These are phyloP conservation scores for Cephus spinipes DNA, from an alignment of 2,888 invertebrate species.

Conservation along the genomic window DNA sequence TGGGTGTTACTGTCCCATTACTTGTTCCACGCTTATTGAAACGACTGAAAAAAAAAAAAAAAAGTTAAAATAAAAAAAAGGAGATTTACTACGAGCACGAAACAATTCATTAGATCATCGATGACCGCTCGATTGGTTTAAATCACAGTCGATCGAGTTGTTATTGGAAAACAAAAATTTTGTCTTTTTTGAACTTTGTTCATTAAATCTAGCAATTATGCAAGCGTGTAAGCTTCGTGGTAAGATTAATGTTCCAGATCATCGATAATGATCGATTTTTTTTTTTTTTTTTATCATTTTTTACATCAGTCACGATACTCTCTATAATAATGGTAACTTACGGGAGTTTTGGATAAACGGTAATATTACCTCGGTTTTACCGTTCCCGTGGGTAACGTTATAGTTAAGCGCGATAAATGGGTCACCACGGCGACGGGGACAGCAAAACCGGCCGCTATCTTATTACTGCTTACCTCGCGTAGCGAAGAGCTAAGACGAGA, in stretches of 20 bases:
- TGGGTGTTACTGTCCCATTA: neutral
- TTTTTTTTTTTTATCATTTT: no score
- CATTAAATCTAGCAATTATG: no score
- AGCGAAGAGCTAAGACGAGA: constrained; percentile 18
- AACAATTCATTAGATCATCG: no score
- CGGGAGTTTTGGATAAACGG: neutral
- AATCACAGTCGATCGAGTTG: no score
- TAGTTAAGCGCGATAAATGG: constrained; percentile 54
- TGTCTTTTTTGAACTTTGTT: no score
- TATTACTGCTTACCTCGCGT: constrained; percentile 52
- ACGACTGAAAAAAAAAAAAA: neutral
- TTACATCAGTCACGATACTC: no score
- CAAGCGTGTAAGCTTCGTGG: no score
- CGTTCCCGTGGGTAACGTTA: constrained; percentile 46
- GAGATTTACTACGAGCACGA: neutral
- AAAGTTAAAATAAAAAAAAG: neutral
- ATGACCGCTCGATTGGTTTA: no score
- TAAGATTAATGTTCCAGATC: no score
- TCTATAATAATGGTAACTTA: no score
- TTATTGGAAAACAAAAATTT: no score
- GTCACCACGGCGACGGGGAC: constrained; percentile 42
- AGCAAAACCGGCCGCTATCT: constrained; percentile 37
- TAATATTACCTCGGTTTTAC: constrained; percentile 14
- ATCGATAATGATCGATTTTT: no score
- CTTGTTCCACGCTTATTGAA: constrained; percentile 1